Evolutionary conservation across 2,888 invertebrate species (phyloP).

Genomic region (Cantharis lateralis): DNA sequence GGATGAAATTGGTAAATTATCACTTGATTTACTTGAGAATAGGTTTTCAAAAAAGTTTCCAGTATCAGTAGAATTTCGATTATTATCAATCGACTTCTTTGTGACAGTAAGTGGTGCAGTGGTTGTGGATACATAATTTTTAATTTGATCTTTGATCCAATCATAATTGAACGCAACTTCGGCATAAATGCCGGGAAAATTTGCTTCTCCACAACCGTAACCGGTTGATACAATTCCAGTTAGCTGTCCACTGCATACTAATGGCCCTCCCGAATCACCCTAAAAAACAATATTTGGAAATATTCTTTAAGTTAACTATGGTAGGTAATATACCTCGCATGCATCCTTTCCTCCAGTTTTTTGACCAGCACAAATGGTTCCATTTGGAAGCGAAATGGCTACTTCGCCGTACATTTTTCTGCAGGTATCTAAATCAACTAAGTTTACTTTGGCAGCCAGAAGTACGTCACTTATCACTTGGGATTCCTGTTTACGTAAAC

Average conservation of each 20-base stretch:
- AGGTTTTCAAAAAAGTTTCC: neutral
- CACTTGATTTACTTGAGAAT: neutral
- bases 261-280: slow-evolving; percentile 46
- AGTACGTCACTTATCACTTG: slow-evolving; percentile 34
- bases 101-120: neutral
- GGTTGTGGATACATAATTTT: neutral
- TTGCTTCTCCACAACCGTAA: slow-evolving; percentile 36
- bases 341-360: slow-evolving; percentile 29
- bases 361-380: slow-evolving; percentile 36
- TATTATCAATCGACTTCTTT: neutral
- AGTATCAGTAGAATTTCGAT: neutral
- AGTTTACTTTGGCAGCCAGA: slow-evolving; percentile 34
- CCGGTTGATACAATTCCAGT: slow-evolving; percentile 43
- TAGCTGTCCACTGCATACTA: slow-evolving; percentile 37
- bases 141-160: slow-evolving; percentile 34
- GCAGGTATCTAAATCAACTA: slow-evolving; percentile 35
- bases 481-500: slow-evolving; percentile 28
- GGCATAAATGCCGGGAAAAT: slow-evolving; percentile 43
- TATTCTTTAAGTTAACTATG: too few relatives aligned
- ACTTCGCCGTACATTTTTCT: neutral
- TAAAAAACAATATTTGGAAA: neutral
- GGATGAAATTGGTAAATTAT: neutral
- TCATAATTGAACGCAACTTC: slow-evolving; percentile 35
- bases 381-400: neutral
- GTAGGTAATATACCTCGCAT: slow-evolving; percentile 29